Conservation (phyloP, 2,113 vertebrate species). For the Lagopus muta region DNA sequence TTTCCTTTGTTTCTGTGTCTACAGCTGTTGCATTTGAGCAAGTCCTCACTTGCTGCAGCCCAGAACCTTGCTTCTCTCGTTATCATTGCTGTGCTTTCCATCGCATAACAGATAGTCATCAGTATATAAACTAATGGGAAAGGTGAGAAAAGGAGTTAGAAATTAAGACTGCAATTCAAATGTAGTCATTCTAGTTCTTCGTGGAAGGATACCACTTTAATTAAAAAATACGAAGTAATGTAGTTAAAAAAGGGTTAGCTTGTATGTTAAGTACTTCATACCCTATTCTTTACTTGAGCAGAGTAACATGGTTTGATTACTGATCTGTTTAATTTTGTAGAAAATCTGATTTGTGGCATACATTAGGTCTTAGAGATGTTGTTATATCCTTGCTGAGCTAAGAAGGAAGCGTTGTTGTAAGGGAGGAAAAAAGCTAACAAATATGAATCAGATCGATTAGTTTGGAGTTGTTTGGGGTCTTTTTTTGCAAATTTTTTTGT, state of each 20-base stretch:
- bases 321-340: neutral
- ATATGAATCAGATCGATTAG: neutral
- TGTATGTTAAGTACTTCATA: neutral
- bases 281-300: neutral
- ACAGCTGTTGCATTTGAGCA: too few species aligned
- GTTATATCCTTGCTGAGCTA: neutral
- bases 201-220: conserved; percentile 30
- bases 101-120: neutral
- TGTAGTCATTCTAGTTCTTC: conserved; percentile 7
- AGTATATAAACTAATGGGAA: conserved; percentile 47
- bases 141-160: conserved; percentile 8
- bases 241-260: conserved; percentile 4
- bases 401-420: neutral
- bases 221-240: conserved; percentile 27
- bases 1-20: too few species aligned
- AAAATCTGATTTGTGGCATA: neutral
- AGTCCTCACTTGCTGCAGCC: too few species aligned
- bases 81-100: too few species aligned
- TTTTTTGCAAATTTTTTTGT: neutral
- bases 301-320: neutral
- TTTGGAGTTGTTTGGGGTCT: neutral
- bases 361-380: neutral
- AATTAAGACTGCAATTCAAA: conserved; percentile 1
- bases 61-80: too few species aligned
- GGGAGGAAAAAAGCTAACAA: neutral